Conservation (phyloP, 2,888 invertebrate genomes). For the Drosophila subquinaria region DNA sequence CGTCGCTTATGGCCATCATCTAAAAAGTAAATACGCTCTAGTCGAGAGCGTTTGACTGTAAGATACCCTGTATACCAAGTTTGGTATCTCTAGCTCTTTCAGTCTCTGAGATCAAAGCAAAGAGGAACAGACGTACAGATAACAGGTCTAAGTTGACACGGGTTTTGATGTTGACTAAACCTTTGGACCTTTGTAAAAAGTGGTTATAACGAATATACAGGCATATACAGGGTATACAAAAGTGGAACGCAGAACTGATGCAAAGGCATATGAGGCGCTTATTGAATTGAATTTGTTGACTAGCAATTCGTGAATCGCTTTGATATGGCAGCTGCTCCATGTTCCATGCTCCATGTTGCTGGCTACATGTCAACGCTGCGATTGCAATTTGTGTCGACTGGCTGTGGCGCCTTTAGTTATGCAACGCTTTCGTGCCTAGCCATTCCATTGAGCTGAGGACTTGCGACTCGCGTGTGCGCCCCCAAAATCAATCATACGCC, state of each 20-base stretch:
- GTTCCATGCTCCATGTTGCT: slow-evolving; percentile 20
- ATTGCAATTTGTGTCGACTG: slow-evolving; percentile 51
- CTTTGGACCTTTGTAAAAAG: background rate
- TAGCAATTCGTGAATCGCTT: slow-evolving; percentile 49
- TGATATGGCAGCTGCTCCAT: slow-evolving; percentile 43
- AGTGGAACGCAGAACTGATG: slow-evolving; percentile 21
- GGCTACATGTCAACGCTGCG: slow-evolving; percentile 58
- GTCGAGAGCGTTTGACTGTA: background rate
- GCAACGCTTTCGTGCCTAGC: slow-evolving; percentile 65
- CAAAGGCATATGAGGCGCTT: slow-evolving; percentile 52
- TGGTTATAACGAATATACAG: background rate
- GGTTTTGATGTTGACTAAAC: background rate
- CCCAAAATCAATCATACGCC: slow-evolving; percentile 76
- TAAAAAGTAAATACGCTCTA: background rate
- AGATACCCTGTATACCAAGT: background rate
- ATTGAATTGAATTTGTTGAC: slow-evolving; percentile 75
- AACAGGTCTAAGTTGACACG: too few species aligned
- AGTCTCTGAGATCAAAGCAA: background rate
- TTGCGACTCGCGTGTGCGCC: slow-evolving; percentile 43
- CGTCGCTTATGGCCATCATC: slow-evolving; percentile 5
- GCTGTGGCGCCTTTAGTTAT: slow-evolving; percentile 57
- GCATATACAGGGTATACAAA: slow-evolving; percentile 1
- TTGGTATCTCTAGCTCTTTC: background rate
- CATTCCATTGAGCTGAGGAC: slow-evolving; percentile 4
- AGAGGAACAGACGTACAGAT: too few species aligned